phyloP scores from a whole-genome alignment of 2,888 invertebrate genomes.

The Furcula furcula region DNA sequence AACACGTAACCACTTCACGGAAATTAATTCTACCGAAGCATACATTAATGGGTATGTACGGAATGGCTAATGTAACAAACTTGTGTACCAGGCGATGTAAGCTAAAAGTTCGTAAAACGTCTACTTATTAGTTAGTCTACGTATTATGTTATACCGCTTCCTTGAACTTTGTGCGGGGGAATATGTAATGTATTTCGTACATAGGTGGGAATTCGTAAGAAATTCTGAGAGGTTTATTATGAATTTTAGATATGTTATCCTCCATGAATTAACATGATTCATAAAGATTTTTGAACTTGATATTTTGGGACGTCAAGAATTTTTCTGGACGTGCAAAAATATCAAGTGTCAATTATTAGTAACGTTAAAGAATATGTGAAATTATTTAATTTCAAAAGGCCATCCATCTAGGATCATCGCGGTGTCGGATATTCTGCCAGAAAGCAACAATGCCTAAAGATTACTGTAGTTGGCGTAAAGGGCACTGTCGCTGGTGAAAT shows the following conservation, averaged over 20 bases:
- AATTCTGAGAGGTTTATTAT: neutral
- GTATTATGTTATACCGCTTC: constrained; percentile 16
- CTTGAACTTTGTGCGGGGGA: constrained; percentile 3
- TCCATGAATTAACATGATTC: neutral
- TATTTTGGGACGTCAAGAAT: too few species aligned
- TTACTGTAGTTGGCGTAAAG: too few species aligned
- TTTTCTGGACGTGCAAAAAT: too few species aligned
- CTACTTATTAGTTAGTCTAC: constrained; percentile 17
- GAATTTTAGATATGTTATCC: neutral
- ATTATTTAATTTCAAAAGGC: too few species aligned
- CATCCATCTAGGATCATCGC: too few species aligned
- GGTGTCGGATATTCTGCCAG: too few species aligned
- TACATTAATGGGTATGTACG: constrained; percentile 4
- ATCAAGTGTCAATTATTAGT: too few species aligned
- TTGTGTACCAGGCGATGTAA: constrained; percentile 5
- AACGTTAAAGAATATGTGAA: too few species aligned
- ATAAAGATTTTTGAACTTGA: neutral
- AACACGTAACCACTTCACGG: constrained; percentile 38
- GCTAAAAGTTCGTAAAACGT: constrained; percentile 14
- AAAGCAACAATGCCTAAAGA: too few species aligned
- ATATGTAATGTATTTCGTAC: neutral
- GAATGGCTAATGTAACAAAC: neutral
- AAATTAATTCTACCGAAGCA: constrained; percentile 43
- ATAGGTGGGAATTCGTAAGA: neutral
- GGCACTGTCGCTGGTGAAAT: too few species aligned